Conservation (phyloP, 2,888 invertebrate species). For the Ophion slaviceki region DNA sequence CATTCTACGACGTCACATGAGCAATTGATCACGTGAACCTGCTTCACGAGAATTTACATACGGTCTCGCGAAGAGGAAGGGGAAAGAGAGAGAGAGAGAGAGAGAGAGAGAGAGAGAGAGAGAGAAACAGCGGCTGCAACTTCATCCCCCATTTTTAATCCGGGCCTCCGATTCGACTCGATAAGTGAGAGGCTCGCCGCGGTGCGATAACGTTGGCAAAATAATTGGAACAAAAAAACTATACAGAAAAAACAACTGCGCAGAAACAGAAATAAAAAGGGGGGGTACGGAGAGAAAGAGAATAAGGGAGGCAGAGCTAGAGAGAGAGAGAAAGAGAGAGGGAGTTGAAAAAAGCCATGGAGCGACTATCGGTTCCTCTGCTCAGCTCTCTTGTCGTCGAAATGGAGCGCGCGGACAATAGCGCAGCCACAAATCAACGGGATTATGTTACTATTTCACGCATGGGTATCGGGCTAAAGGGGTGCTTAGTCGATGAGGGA, state of each 20-base stretch:
- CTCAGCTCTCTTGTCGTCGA: conserved; percentile 71
- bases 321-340: neutral
- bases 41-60: conserved; percentile 63
- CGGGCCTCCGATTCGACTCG: conserved; percentile 70
- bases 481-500: conserved; percentile 5
- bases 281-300: conserved; percentile 20
- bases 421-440: conserved; percentile 81
- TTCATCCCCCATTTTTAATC: conserved; percentile 68
- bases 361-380: conserved; percentile 61
- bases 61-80: conserved; percentile 27
- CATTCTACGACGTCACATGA: conserved; percentile 47
- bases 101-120: conserved; percentile 22
- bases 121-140: conserved; percentile 38
- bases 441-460: conserved; percentile 83
- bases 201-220: conserved; percentile 61
- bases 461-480: conserved; percentile 74
- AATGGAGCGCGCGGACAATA: conserved; percentile 79
- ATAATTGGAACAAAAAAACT: conserved; percentile 65
- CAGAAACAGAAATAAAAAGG: conserved; percentile 48
- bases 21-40: conserved; percentile 65
- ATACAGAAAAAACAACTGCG: conserved; percentile 68
- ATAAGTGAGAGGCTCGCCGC: conserved; percentile 72
- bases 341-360: conserved; percentile 50
- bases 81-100: too few species aligned
- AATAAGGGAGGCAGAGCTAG: neutral